Base-by-base conservation (phyloP, 2,888 invertebrate genomes). In the Oligia strigilis region DNA sequence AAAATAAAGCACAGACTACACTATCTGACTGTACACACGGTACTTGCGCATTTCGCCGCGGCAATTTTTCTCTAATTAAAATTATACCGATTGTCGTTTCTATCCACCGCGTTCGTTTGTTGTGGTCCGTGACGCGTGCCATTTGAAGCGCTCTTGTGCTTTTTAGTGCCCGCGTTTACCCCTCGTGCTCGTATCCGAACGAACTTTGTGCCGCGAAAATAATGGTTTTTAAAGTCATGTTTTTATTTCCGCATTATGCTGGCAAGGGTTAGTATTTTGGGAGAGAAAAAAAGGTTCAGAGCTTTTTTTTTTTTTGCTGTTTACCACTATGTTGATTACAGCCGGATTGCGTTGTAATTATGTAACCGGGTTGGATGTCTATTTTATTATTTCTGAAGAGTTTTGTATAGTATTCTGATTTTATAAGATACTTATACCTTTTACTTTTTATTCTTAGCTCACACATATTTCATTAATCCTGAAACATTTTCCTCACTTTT, bases 51-150 rank as follows among this genome's bases (percentile, higher is more conserved):
- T 94, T 96, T 96, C 91, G 90, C 93, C 87, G 91, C 94, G 93
- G 95, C 94, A 95, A 94, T 97, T 97, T 97, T 97, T 97, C 96
- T 97, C 97, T 97, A 97, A 97, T 97, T 97, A 97, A 97, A 97
- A 96, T 96, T 95, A 97, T 96, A 92, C 93, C 95, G 95, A 97
- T 97, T 97, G 97, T 97, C 95, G 95, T 96, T 90, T 91, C 88
- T 89, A 89, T 91, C 86, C 89, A 90, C 92, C 93, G 93, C 94
- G 92, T 94, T 93, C 96, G 96, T 96, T 96, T 97, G 96, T 96
- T 96, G 96, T 94, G 96, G 95, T 92, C 93, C 91, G 91, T 92
- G 96, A 95, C 96, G 96, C 96, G 96, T 96, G 96, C 94, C 95
- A 91, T 94, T 93, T 95, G 88, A 92, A 96, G 96, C 88, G 92